Base-by-base conservation (phyloP, 2,888 invertebrate species). In the Diabrotica balteata region DNA sequence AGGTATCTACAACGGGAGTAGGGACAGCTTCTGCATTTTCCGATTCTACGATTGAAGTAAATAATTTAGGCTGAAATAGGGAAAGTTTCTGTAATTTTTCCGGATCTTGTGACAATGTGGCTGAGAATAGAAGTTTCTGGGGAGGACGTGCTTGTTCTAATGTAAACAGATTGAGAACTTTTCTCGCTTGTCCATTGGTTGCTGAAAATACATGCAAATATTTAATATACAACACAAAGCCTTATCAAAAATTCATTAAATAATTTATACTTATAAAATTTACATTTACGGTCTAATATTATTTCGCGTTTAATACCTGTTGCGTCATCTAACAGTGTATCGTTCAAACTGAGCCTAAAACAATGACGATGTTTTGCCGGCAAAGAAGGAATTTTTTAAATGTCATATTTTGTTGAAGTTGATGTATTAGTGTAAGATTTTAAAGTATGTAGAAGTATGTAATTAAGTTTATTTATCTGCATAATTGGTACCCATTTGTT, bases 81-180 rank as follows among this genome's bases (percentile, higher is more conserved):
- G 93, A 91, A 81, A 98, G 88, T 73, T 91, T 90, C 78, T 96
- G 93, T 59, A 99, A 85, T 81, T 96, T 95, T 84, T 99, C 98
- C 0, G 98, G 97, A 85, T 99, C 97, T 81, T 96, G 95, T 0
- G 97, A 94, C 11, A 98, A 85, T 2, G 99, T 99, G 7, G 99
- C 99, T n/a, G 98, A 98, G 80, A 98, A 96, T 3, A 99, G 86
- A 57, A 99, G 86, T 82, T 98, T 98, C 76, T 98, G 98, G 61
- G 86, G 84, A 0, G 80, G 79, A 65, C 78, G 74, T 8, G 72
- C 75, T 50, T 75, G 77, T 68, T 85, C 85, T 66, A 82, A 66
- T 7, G 77, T 70, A 8, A 73, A 69, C 50, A 81, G 70, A 72
- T 82, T 83, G 17, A 82, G 69, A 11, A 80, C 70, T 73, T 74